Evolutionary conservation across 2,113 vertebrate genomes (phyloP).

Genomic region (Actenoides hombroni): DNA sequence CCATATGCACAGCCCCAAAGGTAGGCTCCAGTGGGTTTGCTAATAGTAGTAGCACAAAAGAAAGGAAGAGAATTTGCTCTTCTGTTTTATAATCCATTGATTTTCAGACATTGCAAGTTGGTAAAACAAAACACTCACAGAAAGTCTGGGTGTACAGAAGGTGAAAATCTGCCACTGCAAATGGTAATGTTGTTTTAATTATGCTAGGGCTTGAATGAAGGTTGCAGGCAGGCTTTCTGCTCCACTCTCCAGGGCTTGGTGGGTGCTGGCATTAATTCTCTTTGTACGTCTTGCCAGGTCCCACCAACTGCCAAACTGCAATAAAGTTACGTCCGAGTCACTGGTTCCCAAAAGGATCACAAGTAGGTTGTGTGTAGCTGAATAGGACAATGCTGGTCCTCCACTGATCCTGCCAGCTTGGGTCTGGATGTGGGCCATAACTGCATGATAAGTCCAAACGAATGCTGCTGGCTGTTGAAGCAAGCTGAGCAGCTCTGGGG

Average conservation of each 20-base stretch:
- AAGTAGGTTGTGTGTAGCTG: conserved; percentile 73
- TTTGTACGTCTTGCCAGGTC: conserved; percentile 60
- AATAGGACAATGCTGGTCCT: conserved; percentile 68
- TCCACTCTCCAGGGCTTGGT: background rate
- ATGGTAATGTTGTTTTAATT: conserved; percentile 76
- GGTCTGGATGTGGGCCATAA: conserved; percentile 68
- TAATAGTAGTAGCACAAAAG: background rate
- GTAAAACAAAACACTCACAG: conserved; percentile 40
- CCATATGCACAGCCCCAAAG: background rate
- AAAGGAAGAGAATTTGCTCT: background rate
- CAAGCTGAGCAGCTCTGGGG: background rate
- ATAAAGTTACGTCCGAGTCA: conserved; percentile 80
- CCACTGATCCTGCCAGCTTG: conserved; percentile 64
- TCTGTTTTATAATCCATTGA: background rate
- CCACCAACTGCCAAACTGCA: conserved; percentile 78
- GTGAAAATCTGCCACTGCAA: conserved; percentile 49
- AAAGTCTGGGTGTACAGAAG: conserved; percentile 22
- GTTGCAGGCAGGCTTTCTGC: conserved; percentile 57
- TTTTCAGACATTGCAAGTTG: conserved; percentile 15
- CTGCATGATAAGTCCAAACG: conserved; percentile 50
- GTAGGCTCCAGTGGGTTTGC: background rate
- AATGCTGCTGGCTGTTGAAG: conserved; percentile 46
- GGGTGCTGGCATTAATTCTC: conserved; percentile 53
- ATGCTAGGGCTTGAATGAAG: conserved; percentile 61
- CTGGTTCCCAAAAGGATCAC: conserved; percentile 79